Evolutionary conservation across 2,797 vertebrate species (phyloP).

Genomic region (Sylvia borin): DNA sequence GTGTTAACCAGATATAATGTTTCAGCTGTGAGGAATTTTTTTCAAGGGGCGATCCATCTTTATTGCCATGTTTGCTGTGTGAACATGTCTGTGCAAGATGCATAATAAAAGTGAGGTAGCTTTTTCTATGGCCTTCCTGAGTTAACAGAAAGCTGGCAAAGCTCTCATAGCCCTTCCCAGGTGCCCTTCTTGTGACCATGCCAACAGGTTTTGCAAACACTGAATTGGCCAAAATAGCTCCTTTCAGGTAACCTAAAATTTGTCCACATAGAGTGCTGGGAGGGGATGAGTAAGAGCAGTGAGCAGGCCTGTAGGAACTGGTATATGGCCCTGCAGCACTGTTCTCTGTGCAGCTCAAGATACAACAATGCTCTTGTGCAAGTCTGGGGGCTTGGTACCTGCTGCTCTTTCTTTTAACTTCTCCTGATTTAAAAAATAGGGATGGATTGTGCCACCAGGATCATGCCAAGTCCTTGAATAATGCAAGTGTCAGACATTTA

Average conservation of each 20-base stretch:
- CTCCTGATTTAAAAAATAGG: not conserved
- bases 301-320: constrained; percentile 3
- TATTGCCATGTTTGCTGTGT: not conserved
- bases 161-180: not conserved
- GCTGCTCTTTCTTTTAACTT: not conserved
- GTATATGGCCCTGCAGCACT: not conserved
- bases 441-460: not conserved
- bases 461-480: not conserved
- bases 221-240: not conserved
- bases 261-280: not conserved
- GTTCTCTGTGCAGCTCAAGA: not conserved
- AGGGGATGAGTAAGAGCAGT: not conserved
- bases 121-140: not conserved
- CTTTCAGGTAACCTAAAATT: not conserved
- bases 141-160: constrained; percentile 24
- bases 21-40: not conserved
- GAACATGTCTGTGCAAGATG: not conserved
- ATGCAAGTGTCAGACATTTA: not conserved
- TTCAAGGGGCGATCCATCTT: not conserved
- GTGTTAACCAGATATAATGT: not conserved
- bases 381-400: not conserved
- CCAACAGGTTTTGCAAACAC: not conserved
- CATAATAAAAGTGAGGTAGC: not conserved
- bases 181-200: not conserved
- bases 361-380: not conserved